These are phyloP conservation scores for Leptogaster cylindrica DNA, from an alignment of 2,888 invertebrate genomes.

Conservation along the genomic window DNA sequence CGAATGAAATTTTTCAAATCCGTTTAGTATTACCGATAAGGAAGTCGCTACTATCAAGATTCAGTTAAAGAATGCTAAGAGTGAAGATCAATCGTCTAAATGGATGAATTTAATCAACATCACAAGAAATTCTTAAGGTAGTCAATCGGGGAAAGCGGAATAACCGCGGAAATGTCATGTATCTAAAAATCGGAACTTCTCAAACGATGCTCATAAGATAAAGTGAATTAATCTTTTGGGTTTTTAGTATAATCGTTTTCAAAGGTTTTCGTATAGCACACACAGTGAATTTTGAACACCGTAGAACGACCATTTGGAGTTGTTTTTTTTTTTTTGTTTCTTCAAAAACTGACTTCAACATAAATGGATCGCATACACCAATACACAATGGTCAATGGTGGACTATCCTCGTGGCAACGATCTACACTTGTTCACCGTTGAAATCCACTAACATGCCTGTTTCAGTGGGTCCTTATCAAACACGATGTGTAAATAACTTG, in stretches of 20 bases:
- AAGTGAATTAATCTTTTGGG: constrained; percentile 4
- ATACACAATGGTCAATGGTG: neutral
- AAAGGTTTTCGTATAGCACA: neutral
- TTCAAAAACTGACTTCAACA: neutral
- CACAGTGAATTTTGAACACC: neutral
- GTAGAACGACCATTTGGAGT: neutral
- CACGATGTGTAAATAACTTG: constrained; percentile 45
- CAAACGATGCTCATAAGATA: constrained; percentile 5
- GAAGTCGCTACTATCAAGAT: neutral
- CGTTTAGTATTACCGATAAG: constrained; percentile 5
- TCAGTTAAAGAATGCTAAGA: neutral
- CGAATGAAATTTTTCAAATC: constrained; percentile 1
- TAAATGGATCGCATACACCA: neutral
- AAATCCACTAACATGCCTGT: constrained; percentile 44
- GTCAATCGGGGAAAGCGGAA: neutral
- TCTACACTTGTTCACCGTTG: constrained; percentile 44
- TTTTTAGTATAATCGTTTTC: neutral
- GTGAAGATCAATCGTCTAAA: neutral
- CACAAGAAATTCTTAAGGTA: neutral
- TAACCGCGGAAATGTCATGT: too few species aligned
- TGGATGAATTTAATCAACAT: constrained; percentile 3
- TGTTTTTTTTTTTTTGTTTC: too few species aligned
- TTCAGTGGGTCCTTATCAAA: constrained; percentile 43
- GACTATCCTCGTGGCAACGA: neutral
- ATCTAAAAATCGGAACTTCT: neutral